Conservation (phyloP, 2,888 invertebrate genomes). For the Sarcophaga subvicina region DNA sequence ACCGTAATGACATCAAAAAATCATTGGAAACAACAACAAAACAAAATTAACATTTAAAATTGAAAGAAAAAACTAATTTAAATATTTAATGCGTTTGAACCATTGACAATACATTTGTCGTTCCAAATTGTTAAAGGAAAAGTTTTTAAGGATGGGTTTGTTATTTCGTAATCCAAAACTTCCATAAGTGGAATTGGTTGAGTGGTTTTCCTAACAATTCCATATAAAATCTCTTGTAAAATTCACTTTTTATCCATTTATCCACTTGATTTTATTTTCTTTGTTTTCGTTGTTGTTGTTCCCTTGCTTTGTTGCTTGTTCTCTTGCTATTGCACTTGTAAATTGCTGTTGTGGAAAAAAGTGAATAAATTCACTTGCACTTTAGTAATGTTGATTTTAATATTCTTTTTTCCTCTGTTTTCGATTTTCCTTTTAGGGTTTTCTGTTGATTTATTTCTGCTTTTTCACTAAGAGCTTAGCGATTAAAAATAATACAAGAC, state of each 20-base stretch:
- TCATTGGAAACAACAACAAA: neutral
- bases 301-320: neutral
- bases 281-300: slow-evolving; percentile 8
- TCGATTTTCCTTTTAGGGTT: neutral
- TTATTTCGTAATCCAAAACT: too few species aligned
- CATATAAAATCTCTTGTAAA: neutral
- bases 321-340: neutral
- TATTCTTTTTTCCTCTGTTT: too few species aligned
- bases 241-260: slow-evolving; percentile 31
- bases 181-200: too few species aligned
- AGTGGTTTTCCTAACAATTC: too few species aligned
- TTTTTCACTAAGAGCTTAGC: slow-evolving; percentile 1
- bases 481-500: slow-evolving; percentile 30
- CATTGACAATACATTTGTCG: too few species aligned
- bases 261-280: slow-evolving; percentile 43
- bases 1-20: slow-evolving; percentile 73
- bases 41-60: neutral
- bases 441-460: slow-evolving; percentile 23
- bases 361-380: slow-evolving; percentile 52
- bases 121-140: too few species aligned
- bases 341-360: neutral
- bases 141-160: slow-evolving; percentile 35
- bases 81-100: too few species aligned
- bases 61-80: too few species aligned
- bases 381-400: slow-evolving; percentile 32